Evolutionary conservation across 2,113 vertebrate genomes (phyloP), one percentile per base, ranked within the genome.

Genomic region (Peromyscus maniculatus): DNA sequence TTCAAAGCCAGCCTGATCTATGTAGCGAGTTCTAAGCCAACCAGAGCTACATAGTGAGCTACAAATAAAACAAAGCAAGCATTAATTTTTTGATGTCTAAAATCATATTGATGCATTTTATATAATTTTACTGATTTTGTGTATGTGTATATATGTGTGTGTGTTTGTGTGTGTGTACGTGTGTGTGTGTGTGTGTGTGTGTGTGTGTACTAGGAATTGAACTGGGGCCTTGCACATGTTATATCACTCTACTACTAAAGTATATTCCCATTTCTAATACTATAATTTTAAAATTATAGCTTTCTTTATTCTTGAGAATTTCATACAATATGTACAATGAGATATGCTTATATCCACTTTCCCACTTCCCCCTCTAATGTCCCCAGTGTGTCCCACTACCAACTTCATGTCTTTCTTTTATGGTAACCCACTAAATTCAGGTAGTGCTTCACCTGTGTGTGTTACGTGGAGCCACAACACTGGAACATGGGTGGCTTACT

Each of bases 61-160:
- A n/a, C 64, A 66, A 86, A 64, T 43, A 84, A 84, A 64, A 64
- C 3, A 86, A 86, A 59, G 39, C 39, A 66, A 75, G 39, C 2
- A 43, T 67, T 95, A 66, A 43, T 15, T 52, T 77, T 83, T 71
- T 83, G 26, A 7, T 96, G 17, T 57, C 31, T 93, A 82, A 79
- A 91, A 90, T 26, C 62, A 83, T 87, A 49, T 39, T 72, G 64
- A 31, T 97, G 0, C 1, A 84, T 95, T 82, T 92, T 93, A 80
- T 80, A 59, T 77, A 66, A 82, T 55, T n/a, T 82, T 87, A 67
- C 11, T 71, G 12, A 52, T 33, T 43, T 13, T 86, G 24, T 64
- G 24, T 66, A 19, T 46, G 82, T 84, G 22, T 17, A 24, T 46
- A 2, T 84, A 19, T 84, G 5, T 64, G 3, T 13, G 33, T 74